Base-by-base conservation (phyloP, 2,113 vertebrate genomes). In the Pterocles gutturalis region DNA sequence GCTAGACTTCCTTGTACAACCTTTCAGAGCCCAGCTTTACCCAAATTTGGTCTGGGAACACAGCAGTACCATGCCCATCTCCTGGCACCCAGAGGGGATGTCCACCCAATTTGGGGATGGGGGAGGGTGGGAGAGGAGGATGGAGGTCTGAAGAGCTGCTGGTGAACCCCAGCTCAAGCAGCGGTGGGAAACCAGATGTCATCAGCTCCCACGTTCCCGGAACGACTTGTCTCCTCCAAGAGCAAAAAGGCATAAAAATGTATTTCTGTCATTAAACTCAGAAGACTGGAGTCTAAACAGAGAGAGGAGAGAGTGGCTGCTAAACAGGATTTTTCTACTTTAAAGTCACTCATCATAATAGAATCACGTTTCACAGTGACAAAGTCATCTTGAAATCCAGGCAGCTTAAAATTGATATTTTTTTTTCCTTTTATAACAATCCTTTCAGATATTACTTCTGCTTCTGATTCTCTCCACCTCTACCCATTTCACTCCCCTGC, bases 1-100 rank as follows among this genome's bases (percentile, higher is more conserved):
- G 36, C 17, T 55, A 26, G 7, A 61, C 34, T 31, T 57, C 29
- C 7, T 7, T 14, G 24, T 7, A 16, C 17, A 13, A 51, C 5
- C 11, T 34, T 57, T 15, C 29, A 34, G 60, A 71, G 21, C 10
- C 15, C 7, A 8, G 5, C 34, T 73, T 57, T 9, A 62, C 16
- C 70, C 33, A 46, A 20, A 46, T 24, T 14, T 1, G 3, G 46
- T 6, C 28, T 0, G 0, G 11, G 29, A 28, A 31, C 2, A 1
- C 12, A n/a, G 33, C 24, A 2, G 53, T 13, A 31, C 24, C 6
- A 38, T 1, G 33, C 65, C 8, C 33, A 19, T 14, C 58, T 29
- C 70, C 45, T 5, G 29, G 33, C 0, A 0, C 22, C 61, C 43
- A 17, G 45, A 31, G 22, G 26, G 3, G 53, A 41, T 21, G 25